phyloP scores from a whole-genome alignment of 2,888 invertebrate genomes.

The Hipparchia sbordonii region DNA sequence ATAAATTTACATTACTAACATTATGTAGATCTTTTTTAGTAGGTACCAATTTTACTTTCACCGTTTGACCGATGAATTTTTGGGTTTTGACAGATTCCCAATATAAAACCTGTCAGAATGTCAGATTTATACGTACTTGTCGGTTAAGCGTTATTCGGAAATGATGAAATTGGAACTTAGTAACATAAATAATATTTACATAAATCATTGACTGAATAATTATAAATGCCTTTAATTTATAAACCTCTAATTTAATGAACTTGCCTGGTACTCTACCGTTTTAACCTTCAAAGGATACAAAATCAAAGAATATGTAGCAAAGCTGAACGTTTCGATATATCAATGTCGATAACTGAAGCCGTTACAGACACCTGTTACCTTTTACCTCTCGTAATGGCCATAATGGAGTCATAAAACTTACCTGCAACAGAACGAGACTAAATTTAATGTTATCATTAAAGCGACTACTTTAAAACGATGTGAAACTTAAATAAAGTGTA shows the following conservation, averaged over 20 bases:
- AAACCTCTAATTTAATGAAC: neutral
- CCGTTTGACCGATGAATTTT: too few relatives aligned
- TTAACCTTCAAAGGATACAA: constrained; percentile 4
- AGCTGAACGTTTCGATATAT: constrained; percentile 31
- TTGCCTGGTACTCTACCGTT: neutral
- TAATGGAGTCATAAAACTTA: constrained; percentile 46
- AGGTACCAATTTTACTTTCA: too few relatives aligned
- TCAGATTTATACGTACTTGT: too few relatives aligned
- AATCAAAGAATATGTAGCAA: constrained; percentile 1
- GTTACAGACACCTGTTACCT: constrained; percentile 44
- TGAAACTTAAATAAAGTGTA: neutral
- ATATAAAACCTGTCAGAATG: too few relatives aligned
- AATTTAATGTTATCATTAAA: constrained; percentile 42
- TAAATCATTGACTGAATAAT: too few relatives aligned
- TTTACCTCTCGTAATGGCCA: constrained; percentile 41
- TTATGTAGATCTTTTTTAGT: too few relatives aligned
- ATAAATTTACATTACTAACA: too few relatives aligned
- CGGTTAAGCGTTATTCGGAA: too few relatives aligned
- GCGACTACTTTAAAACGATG: neutral
- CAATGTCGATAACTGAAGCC: constrained; percentile 36
- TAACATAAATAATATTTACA: too few relatives aligned
- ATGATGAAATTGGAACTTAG: too few relatives aligned
- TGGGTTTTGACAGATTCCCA: too few relatives aligned
- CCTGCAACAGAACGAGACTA: constrained; percentile 46
- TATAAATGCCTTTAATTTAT: too few relatives aligned